phyloP scores from a whole-genome alignment of 2,888 invertebrate genomes.

The Noctua janthina region DNA sequence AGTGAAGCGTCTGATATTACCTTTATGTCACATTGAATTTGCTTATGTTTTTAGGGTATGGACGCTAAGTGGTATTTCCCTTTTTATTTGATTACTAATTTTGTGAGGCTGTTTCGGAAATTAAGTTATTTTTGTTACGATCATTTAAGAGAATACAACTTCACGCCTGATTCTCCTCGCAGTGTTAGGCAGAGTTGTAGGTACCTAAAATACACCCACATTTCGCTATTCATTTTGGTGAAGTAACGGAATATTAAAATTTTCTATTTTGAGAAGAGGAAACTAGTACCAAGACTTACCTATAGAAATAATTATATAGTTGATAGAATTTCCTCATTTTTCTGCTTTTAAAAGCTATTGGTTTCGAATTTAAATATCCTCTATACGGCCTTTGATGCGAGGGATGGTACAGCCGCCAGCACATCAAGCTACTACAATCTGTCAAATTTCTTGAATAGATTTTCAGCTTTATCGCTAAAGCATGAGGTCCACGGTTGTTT shows the following conservation, averaged over 20 bases:
- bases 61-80: slow-evolving; percentile 27
- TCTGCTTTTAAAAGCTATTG: too few relatives aligned
- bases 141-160: background rate
- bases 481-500: too few relatives aligned
- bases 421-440: too few relatives aligned
- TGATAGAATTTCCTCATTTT: too few relatives aligned
- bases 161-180: background rate
- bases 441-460: too few relatives aligned
- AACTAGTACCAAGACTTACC: too few relatives aligned
- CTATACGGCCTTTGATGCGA: too few relatives aligned
- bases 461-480: too few relatives aligned
- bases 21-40: slow-evolving; percentile 59
- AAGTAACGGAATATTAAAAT: background rate
- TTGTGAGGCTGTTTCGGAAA: slow-evolving; percentile 6
- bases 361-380: too few relatives aligned
- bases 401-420: too few relatives aligned
- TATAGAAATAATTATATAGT: too few relatives aligned
- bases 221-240: background rate
- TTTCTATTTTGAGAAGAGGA: too few relatives aligned
- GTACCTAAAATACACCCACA: background rate
- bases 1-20: background rate
- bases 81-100: slow-evolving; percentile 37
- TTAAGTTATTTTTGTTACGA: background rate
- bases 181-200: background rate
- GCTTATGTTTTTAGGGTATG: slow-evolving; percentile 43